Evolutionary conservation across 2,113 vertebrate genomes (phyloP).

Genomic region (Ptychochromis oligacanthus): DNA sequence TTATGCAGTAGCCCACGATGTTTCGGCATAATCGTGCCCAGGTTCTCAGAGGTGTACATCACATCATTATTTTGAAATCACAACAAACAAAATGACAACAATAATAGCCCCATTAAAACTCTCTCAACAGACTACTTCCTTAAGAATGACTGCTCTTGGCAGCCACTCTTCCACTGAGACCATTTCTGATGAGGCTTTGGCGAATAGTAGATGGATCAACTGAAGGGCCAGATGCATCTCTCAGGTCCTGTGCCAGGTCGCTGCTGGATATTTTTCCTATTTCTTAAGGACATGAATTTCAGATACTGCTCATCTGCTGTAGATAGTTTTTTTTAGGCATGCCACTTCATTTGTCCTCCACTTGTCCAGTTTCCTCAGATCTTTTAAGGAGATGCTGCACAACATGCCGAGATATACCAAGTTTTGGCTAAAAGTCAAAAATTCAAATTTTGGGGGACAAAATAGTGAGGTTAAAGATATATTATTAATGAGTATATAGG

Average conservation of each 20-base stretch:
- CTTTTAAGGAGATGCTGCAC: neutral
- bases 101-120: neutral
- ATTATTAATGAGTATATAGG: no score
- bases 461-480: no score
- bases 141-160: no score
- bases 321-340: neutral
- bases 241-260: no score
- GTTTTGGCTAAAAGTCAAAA: neutral
- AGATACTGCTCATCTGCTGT: no score
- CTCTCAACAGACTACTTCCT: neutral
- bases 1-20: neutral
- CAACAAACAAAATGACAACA: neutral
- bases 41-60: neutral
- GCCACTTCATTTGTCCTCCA: neutral
- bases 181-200: no score
- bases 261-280: no score
- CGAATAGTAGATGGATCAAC: no score
- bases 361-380: fast-evolving
- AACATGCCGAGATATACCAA: fast-evolving
- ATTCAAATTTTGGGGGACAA: no score
- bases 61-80: neutral
- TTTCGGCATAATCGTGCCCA: neutral
- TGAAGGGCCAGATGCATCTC: no score
- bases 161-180: no score
- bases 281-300: no score